Evolutionary conservation across 2,888 invertebrate genomes (phyloP).

Genomic region (Leptarthrus brevirostris): DNA sequence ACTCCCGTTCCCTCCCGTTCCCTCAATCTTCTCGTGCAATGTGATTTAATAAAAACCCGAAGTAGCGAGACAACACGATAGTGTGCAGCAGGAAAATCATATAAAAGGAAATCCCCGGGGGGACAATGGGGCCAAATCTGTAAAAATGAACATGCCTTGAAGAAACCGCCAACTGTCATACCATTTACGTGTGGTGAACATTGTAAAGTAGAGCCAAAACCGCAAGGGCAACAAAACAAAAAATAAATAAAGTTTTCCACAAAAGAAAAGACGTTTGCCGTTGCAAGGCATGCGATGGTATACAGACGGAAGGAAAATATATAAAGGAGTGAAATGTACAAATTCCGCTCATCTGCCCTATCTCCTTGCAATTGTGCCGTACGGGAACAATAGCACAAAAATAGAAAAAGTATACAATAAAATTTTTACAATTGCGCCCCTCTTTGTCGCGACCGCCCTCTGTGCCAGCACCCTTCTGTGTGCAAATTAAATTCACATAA

Average conservation of each 20-base stretch:
- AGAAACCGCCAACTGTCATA: conserved; percentile 36
- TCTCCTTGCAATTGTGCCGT: not conserved
- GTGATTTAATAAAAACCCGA: conserved; percentile 13
- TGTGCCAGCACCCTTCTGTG: not conserved
- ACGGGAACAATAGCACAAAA: not conserved
- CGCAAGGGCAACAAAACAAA: not conserved
- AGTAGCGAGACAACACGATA: conserved; percentile 9
- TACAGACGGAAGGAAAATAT: not conserved
- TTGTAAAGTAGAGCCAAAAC: not conserved
- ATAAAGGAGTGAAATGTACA: conserved; percentile 18
- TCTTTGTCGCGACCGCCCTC: not conserved
- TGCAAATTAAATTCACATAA: conserved; percentile 46
- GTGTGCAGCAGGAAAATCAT: conserved; percentile 1
- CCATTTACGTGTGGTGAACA: conserved; percentile 11
- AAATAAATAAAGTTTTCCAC: not conserved
- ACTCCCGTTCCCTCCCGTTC: too few species aligned
- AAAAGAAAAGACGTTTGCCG: not conserved
- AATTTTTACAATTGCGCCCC: conserved; percentile 29
- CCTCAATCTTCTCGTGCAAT: not conserved
- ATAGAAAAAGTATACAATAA: conserved; percentile 14
- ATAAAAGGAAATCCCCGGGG: not conserved
- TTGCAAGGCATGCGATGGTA: not conserved
- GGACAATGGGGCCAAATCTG: not conserved
- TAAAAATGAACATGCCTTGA: not conserved
- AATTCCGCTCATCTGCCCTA: conserved; percentile 22